A percentile compares a stretch with the other conserved stretches of the same genome.
phyloP scores from a whole-genome alignment of 2,797 vertebrate species.

The Oreortyx pictus region DNA sequence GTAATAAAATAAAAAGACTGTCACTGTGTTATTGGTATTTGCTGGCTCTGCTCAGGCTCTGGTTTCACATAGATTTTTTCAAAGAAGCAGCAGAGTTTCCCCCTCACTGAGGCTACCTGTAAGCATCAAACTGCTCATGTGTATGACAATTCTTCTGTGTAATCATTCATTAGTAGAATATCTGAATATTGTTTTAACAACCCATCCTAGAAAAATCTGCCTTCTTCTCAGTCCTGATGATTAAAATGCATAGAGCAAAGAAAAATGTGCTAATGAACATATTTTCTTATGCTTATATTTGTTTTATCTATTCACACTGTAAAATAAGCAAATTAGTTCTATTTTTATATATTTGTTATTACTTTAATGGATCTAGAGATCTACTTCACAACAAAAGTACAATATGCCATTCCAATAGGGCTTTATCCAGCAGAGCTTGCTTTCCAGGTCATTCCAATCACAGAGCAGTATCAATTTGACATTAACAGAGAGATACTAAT shows the following conservation, averaged over 20 bases:
- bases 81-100: not conserved
- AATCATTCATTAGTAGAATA: not conserved
- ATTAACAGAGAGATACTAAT: slow-evolving; percentile 78
- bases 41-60: not conserved
- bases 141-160: not conserved
- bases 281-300: not conserved
- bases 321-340: not conserved
- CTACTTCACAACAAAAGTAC: not conserved
- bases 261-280: not conserved
- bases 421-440: not conserved
- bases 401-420: not conserved
- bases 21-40: not conserved
- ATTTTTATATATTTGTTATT: not conserved
- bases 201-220: not conserved
- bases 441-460: slow-evolving; percentile 74
- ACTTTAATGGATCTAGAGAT: not conserved
- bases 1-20: not conserved
- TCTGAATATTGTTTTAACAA: not conserved
- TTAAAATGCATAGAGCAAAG: not conserved
- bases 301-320: not conserved
- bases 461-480: slow-evolving; percentile 76
- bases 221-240: not conserved
- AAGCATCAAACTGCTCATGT: not conserved
- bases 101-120: not conserved
- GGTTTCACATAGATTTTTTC: not conserved